Conservation (phyloP, 2,888 invertebrate species). For the Drosophila meridionalis region DNA sequence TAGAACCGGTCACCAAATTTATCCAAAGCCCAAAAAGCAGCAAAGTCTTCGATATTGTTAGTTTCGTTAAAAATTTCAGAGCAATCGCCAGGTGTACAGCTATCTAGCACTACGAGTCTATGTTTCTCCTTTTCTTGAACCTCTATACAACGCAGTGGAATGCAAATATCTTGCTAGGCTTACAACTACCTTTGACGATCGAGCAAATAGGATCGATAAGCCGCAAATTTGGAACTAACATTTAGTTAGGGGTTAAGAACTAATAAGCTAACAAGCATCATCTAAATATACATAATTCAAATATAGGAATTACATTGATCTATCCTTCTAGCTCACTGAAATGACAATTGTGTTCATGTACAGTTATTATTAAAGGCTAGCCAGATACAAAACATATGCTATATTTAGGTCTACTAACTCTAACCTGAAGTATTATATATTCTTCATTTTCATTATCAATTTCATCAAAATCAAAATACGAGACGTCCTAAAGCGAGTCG, state of each 20-base stretch:
- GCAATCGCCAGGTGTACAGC: background rate
- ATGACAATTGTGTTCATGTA: slow-evolving; percentile 18
- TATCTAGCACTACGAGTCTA: slow-evolving; percentile 16
- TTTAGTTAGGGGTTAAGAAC: background rate
- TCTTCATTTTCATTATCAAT: slow-evolving; percentile 82
- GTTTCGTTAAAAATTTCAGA: slow-evolving; percentile 12
- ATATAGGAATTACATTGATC: slow-evolving; percentile 25
- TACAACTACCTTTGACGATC: background rate
- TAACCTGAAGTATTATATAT: slow-evolving; percentile 85
- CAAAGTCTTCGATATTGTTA: slow-evolving; percentile 19
- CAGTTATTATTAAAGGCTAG: slow-evolving; percentile 36
- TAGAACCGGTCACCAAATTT: slow-evolving; percentile 45
- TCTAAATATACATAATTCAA: slow-evolving; percentile 15
- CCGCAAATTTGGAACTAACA: background rate
- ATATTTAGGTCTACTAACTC: slow-evolving; percentile 66
- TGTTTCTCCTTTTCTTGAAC: background rate
- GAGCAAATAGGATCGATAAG: background rate
- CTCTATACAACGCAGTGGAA: slow-evolving; percentile 4
- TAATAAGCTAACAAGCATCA: slow-evolving; percentile 14
- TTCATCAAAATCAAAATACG: slow-evolving; percentile 84
- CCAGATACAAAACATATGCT: slow-evolving; percentile 41
- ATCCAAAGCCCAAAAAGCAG: slow-evolving; percentile 27
- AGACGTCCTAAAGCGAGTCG: slow-evolving; percentile 74
- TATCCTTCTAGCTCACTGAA: slow-evolving; percentile 48
- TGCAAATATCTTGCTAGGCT: background rate